phyloP scores from a whole-genome alignment of 1,140 invertebrate genomes.

The Cardiocondyla obscurior region DNA sequence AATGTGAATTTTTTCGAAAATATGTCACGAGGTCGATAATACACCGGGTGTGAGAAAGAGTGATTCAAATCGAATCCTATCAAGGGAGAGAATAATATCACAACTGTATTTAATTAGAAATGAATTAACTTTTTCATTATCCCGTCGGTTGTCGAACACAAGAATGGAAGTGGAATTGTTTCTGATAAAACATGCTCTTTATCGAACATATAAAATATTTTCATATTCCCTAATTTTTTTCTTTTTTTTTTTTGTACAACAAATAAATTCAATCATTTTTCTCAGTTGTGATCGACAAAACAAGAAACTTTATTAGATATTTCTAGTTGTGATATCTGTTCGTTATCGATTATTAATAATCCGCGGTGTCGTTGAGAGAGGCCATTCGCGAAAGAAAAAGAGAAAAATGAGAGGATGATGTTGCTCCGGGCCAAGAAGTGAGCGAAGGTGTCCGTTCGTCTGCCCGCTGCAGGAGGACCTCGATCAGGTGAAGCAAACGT shows the following conservation, averaged over 20 bases:
- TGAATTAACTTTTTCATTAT: background rate
- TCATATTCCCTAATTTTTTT: background rate
- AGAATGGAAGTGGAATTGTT: background rate
- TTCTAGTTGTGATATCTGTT: background rate
- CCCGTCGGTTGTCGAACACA: background rate
- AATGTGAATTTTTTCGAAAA: background rate
- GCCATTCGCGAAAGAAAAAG: slow-evolving; percentile 23
- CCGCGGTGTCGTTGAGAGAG: slow-evolving; percentile 27
- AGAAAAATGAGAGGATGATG: slow-evolving; percentile 38
- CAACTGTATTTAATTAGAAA: background rate
- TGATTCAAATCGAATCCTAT: background rate
- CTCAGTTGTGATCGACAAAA: background rate
- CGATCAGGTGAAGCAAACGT: slow-evolving; percentile 4
- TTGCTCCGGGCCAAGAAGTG: background rate
- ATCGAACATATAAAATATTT: background rate
- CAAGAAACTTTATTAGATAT: background rate
- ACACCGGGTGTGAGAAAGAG: background rate
- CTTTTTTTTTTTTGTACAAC: background rate
- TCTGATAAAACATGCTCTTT: background rate
- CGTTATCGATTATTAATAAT: background rate
- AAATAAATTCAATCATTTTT: background rate
- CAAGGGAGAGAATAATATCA: background rate
- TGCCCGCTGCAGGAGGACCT: slow-evolving; percentile 2
- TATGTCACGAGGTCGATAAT: background rate
- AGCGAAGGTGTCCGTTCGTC: slow-evolving; percentile 27